Base-by-base conservation (phyloP, 2,888 invertebrate species). In the Tenthredo mesomela region DNA sequence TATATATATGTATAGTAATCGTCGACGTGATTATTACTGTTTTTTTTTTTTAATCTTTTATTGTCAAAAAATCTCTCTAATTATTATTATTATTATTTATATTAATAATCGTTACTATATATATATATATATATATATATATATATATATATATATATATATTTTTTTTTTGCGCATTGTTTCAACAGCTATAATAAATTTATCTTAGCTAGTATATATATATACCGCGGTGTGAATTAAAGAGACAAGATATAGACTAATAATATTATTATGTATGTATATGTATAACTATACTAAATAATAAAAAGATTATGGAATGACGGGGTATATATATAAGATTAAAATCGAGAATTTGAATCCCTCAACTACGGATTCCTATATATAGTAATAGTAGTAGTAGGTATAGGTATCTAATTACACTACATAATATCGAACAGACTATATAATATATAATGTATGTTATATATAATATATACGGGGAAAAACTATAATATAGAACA, bases 291-390 rank as follows among this genome's bases (percentile, higher is more conserved):
- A n/a, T n/a, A n/a, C n/a, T n/a, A n/a, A 40, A 37, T 37, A 37
- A 73, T 73, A 73, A 43, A n/a, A 73, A 43, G 21, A n/a, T n/a
- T 37, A 73, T 73, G 71, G 43, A 43, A 73, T 40, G 71, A 43
- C 71, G 29, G 43, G 43, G 33, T 29, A 2, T 29, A n/a, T n/a
- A n/a, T 29, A 29, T 43, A 25, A 33, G 21, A 40, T 37, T 43
- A 37, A 37, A 37, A 37, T 70, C 29, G n/a, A n/a, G 33, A 70
- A 70, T 70, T 70, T 18, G 12, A 61, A 61, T 61, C 61, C 25
- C 5, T 25, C 25, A 2, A 33, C 25, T 61, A 21, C 67, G 33
- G 25, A 67, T 33, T 67, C 67, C 33, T 67, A 37, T 37, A 37
- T 4, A 2, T 33, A 33, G 33, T 33, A 33, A 29, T 29, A 29